Evolutionary conservation across 2,797 vertebrate genomes (phyloP).

Genomic region (Pseudopleuronectes americanus): DNA sequence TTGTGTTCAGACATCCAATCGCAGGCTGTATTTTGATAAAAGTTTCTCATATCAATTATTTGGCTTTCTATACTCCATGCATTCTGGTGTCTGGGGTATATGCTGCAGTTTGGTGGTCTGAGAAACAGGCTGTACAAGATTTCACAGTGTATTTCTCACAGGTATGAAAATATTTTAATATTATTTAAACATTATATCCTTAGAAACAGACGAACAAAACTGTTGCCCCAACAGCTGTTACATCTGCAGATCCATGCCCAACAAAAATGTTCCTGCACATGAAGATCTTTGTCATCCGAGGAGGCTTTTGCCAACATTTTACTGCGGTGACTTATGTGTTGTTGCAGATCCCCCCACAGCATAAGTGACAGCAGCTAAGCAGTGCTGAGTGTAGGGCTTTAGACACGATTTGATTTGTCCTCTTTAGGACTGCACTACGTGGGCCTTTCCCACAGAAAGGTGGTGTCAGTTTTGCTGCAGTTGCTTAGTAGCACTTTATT

Average conservation of each 20-base stretch:
- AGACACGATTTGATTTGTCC: constrained; percentile 71
- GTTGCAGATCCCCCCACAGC: constrained; percentile 61
- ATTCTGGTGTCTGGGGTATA: constrained; percentile 7
- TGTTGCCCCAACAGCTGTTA: constrained; percentile 41
- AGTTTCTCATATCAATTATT: constrained; percentile 30
- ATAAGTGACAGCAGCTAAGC: constrained; percentile 65
- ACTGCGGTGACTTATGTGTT: constrained; percentile 53
- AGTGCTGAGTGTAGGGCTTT: constrained; percentile 60
- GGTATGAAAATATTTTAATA: constrained; percentile 8
- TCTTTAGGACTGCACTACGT: constrained; percentile 57
- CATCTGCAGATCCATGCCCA: constrained; percentile 29
- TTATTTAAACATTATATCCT: constrained; percentile 1
- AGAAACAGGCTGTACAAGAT: constrained; percentile 22
- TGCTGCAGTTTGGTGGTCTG: constrained; percentile 6
- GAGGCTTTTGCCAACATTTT: constrained; percentile 50
- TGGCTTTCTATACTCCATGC: constrained; percentile 32
- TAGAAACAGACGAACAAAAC: constrained; percentile 21
- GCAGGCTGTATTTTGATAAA: constrained; percentile 29
- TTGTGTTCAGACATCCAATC: constrained; percentile 7
- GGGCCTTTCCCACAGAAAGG: constrained; percentile 73
- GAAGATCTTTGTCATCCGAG: constrained; percentile 30
- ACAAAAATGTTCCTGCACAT: constrained; percentile 34
- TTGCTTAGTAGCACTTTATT: constrained; percentile 81
- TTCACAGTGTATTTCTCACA: constrained; percentile 47
- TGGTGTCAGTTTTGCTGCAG: constrained; percentile 54